Percentiles rank a stretch among this genome's conserved stretches.
Conservation (phyloP, 1,140 invertebrate species). For the Leptonema lineaticorne region DNA sequence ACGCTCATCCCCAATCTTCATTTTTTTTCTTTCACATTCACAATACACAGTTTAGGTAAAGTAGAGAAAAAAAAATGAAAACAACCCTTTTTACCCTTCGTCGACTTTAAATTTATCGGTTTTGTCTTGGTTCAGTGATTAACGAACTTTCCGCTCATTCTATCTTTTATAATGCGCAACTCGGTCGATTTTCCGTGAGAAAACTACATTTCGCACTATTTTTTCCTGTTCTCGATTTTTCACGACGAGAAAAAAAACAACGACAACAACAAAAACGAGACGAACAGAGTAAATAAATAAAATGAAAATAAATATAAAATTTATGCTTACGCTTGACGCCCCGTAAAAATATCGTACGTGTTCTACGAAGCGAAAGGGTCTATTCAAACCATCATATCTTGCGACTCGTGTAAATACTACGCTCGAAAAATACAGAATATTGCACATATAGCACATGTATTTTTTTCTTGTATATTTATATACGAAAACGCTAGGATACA, state of each 20-base stretch:
- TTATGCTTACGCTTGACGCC: not conserved
- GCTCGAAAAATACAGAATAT: not conserved
- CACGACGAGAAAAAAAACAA: too few species aligned
- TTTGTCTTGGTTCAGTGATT: conserved; percentile 29
- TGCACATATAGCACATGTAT: not conserved
- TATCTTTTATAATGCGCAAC: not conserved
- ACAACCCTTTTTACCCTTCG: conserved; percentile 7
- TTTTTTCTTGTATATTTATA: not conserved
- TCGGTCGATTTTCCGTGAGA: conserved; percentile 21
- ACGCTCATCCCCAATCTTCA: conserved; percentile 12
- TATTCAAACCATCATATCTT: conserved; percentile 13
- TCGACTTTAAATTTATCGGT: conserved; percentile 14
- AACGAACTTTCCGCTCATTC: conserved; percentile 20
- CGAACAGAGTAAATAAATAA: too few species aligned
- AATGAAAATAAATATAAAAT: not conserved
- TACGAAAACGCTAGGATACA: not conserved
- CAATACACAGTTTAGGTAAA: too few species aligned
- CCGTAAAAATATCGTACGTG: conserved; percentile 1
- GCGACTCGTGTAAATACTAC: not conserved
- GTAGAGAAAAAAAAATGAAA: too few species aligned
- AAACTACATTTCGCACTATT: not conserved
- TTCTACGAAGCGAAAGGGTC: conserved; percentile 12
- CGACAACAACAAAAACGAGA: too few species aligned
- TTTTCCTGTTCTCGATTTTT: conserved; percentile 1
- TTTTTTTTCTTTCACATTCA: not conserved